phyloP scores from a whole-genome alignment of 2,888 invertebrate genomes.

The Ophioninae sp. region DNA sequence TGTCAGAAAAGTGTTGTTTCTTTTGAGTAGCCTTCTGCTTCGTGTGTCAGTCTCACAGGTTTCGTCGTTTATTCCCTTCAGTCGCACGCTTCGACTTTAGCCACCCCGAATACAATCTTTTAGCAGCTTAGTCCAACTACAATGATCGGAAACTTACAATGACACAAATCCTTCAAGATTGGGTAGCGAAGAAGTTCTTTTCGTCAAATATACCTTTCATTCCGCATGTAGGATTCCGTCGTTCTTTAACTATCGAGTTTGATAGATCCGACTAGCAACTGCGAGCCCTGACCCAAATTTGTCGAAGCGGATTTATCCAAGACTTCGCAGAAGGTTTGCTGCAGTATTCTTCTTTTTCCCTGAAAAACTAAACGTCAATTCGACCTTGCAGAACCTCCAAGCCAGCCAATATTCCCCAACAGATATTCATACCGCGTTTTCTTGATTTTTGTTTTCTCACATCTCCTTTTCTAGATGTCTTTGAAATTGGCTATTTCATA shows the following conservation, averaged over 20 bases:
- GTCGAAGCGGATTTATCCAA: conserved; percentile 47
- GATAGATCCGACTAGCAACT: conserved; percentile 43
- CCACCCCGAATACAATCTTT: conserved; percentile 3
- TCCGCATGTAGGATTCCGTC: conserved; percentile 16
- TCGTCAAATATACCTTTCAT: conserved; percentile 33
- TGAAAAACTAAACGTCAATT: conserved; percentile 28
- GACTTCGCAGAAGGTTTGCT: conserved; percentile 63
- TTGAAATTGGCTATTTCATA: too few species aligned
- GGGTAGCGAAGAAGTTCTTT: conserved; percentile 5
- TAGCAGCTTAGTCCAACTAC: conserved; percentile 1
- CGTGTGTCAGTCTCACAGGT: background rate
- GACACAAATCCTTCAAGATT: conserved; percentile 16
- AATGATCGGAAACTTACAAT: conserved; percentile 9
- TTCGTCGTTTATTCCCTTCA: background rate
- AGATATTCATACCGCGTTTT: conserved; percentile 42
- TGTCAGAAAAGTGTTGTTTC: background rate
- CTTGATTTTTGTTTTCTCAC: conserved; percentile 21
- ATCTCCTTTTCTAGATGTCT: background rate
- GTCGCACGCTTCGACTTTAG: background rate
- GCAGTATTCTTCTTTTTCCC: conserved; percentile 62
- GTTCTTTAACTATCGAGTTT: conserved; percentile 49
- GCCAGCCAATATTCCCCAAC: conserved; percentile 64
- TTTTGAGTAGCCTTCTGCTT: background rate
- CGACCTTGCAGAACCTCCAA: conserved; percentile 22
- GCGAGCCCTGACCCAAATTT: conserved; percentile 66